Evolutionary conservation across 1,140 invertebrate genomes (phyloP).

Genomic region (Hypsibius dujardini): DNA sequence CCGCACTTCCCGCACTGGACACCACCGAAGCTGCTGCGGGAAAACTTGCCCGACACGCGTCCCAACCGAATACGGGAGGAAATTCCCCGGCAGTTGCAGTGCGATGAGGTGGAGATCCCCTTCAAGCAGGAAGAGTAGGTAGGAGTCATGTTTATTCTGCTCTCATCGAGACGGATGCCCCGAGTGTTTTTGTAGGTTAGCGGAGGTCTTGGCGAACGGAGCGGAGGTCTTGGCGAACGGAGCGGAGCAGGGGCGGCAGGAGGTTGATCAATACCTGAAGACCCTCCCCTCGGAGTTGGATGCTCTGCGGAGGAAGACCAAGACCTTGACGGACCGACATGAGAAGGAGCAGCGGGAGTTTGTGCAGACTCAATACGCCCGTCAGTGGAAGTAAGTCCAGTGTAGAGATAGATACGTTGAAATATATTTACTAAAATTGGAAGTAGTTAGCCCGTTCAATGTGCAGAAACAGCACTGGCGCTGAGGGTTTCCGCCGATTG

Average conservation of each 20-base stretch:
- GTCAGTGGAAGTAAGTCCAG: neutral
- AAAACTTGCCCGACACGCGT: neutral
- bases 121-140: neutral
- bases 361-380: neutral
- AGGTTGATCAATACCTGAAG: neutral
- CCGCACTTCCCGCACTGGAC: neutral
- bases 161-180: too few relatives aligned
- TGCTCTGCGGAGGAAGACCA: neutral
- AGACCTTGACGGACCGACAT: neutral
- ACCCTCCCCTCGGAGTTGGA: neutral
- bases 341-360: neutral
- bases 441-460: neutral
- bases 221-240: neutral
- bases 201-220: too few relatives aligned
- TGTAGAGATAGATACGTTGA: neutral
- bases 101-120: constrained; percentile 4
- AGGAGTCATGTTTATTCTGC: neutral
- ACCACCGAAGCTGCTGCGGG: neutral
- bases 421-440: neutral
- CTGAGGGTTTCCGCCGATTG: neutral
- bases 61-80: neutral
- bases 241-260: neutral
- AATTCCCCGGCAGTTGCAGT: neutral
- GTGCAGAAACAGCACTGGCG: neutral
- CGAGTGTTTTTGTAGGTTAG: too few relatives aligned